A percentile compares a stretch with the other conserved stretches of the same genome.
Conservation (phyloP, 2,797 vertebrate species). For the Mallotus villosus region DNA sequence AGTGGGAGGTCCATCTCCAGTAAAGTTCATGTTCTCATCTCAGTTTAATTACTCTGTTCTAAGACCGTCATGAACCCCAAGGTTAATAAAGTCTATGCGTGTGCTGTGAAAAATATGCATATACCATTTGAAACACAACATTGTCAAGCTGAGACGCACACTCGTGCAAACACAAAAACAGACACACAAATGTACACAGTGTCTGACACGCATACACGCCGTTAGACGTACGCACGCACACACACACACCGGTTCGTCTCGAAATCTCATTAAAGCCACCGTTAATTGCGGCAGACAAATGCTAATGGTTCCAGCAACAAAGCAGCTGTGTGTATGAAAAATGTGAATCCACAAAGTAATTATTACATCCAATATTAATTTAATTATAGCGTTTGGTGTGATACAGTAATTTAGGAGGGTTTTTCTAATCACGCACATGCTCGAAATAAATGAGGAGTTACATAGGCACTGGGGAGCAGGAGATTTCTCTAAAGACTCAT, state of each 20-base stretch:
- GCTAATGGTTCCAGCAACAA: constrained; percentile 88
- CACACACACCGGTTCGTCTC: constrained; percentile 56
- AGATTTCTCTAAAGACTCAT: constrained; percentile 68
- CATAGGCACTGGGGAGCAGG: constrained; percentile 62
- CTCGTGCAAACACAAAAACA: not conserved
- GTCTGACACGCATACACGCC: not conserved
- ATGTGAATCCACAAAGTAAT: constrained; percentile 84
- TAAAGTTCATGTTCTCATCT: constrained; percentile 80
- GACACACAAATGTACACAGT: constrained; percentile 3
- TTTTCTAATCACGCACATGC: constrained; percentile 74
- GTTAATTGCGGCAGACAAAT: constrained; percentile 88
- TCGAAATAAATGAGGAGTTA: constrained; percentile 77
- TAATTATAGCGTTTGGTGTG: constrained; percentile 78
- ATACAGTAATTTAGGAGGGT: constrained; percentile 75
- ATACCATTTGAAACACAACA: constrained; percentile 67
- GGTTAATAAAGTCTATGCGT: constrained; percentile 80
- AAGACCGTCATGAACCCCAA: constrained; percentile 81
- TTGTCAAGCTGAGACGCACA: constrained; percentile 68
- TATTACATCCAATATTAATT: constrained; percentile 87
- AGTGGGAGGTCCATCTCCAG: constrained; percentile 67
- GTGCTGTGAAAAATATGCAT: constrained; percentile 76
- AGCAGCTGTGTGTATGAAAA: constrained; percentile 79
- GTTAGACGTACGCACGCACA: constrained; percentile 1
- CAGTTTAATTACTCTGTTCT: constrained; percentile 82
- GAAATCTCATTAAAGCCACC: constrained; percentile 94